Base-by-base conservation (phyloP, 2,113 vertebrate genomes). In the Ammospiza caudacuta region DNA sequence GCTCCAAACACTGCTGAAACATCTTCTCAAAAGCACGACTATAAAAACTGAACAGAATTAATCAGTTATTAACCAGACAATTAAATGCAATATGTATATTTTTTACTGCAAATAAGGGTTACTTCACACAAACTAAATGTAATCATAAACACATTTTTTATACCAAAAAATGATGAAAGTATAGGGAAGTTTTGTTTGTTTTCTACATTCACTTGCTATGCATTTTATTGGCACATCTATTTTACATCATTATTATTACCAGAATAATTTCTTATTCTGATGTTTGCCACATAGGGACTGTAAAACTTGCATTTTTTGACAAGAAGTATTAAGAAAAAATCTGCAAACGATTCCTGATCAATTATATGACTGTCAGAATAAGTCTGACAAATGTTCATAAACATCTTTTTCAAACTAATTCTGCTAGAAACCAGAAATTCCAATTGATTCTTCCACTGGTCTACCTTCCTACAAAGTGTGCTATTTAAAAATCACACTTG, bases 1-100 rank as follows among this genome's bases (percentile, higher is more conserved):
- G 98, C 97, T 99, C 99, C 98, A 99, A 97, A 93, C 99, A 99
- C 96, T 99, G 99, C 92, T 99, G 99, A 97, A 99, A 99, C 99
- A 99, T 99, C 98, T 99, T 99, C 97, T 99, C 99, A 98, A 99
- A 99, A 47, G 99, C 99, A 89, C 99, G 99, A 97, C 99, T 99
- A 98, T 99, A 99, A 98, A 99, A 99, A 97, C 99, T 99, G 85
- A 95, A 76, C 44, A 61, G 54, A 97, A 93, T 97, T 0, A 13
- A 33, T 6, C 2, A 0, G 22, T 77, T 63, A 90, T 49, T 37
- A 28, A 63, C 51, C 57, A 96, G 39, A 90, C 64, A 91, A 59
- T 90, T 75, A 94, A 95, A 96, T 74, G 66, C 23, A 84, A 76
- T 68, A 87, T 8, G 79, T 10, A 43, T 8, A 10, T 23, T 18